phyloP scores from a whole-genome alignment of 1,140 invertebrate species.

The Drosophila pruinosa region DNA sequence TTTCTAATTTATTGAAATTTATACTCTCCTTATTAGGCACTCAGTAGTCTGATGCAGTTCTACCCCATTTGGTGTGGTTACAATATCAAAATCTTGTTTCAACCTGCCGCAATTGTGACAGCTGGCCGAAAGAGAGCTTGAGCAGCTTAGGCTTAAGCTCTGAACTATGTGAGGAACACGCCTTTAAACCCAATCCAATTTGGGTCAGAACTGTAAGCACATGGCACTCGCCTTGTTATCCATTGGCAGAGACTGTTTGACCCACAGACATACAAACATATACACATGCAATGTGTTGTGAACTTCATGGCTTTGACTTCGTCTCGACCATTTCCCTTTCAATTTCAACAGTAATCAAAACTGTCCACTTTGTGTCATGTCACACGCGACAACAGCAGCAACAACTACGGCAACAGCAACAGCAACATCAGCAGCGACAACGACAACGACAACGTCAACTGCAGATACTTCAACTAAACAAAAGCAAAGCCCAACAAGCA shows the following conservation, averaged over 20 bases:
- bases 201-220: slow-evolving; percentile 34
- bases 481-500: slow-evolving; percentile 58
- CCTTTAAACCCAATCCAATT: slow-evolving; percentile 39
- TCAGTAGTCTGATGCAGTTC: not conserved
- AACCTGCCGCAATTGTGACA: slow-evolving; percentile 46
- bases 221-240: slow-evolving; percentile 24
- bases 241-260: slow-evolving; percentile 30
- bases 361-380: slow-evolving; percentile 79
- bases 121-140: slow-evolving; percentile 7
- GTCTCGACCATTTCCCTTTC: slow-evolving; percentile 75
- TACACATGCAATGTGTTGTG: not conserved
- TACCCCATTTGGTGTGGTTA: slow-evolving; percentile 9
- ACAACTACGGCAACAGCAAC: slow-evolving; percentile 1
- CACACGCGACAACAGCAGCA: slow-evolving; percentile 64
- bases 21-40: not conserved
- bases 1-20: not conserved
- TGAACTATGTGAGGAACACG: slow-evolving; percentile 17
- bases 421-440: slow-evolving; percentile 5
- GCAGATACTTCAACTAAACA: slow-evolving; percentile 78
- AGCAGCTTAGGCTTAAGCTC: slow-evolving; percentile 36
- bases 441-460: slow-evolving; percentile 46
- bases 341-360: slow-evolving; percentile 80
- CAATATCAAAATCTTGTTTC: slow-evolving; percentile 33
- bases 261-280: slow-evolving; percentile 21
- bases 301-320: slow-evolving; percentile 40